A percentile compares a stretch with the other conserved stretches of the same genome.
phyloP scores from a whole-genome alignment of 2,797 vertebrate species.

The Phataginus tetradactyla region DNA sequence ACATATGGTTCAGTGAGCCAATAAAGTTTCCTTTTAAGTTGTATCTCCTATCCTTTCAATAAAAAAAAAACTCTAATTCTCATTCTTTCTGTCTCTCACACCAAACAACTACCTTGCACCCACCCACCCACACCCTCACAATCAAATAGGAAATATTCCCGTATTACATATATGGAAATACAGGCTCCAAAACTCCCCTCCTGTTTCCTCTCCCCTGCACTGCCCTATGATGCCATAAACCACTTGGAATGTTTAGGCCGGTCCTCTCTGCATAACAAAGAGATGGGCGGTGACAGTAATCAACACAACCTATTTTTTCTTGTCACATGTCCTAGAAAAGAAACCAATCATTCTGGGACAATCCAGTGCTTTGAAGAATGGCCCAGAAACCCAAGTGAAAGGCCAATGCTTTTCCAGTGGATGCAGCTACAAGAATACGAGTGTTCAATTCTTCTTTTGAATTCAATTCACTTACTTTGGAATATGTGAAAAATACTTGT shows the following conservation, averaged over 20 bases:
- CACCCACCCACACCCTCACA: background rate
- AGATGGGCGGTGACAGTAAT: background rate
- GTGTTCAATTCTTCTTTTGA: background rate
- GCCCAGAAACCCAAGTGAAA: background rate
- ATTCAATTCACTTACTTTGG: background rate
- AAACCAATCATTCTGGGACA: background rate
- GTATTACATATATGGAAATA: background rate
- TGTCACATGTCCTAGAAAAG: background rate
- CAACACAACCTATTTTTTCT: conserved; percentile 16
- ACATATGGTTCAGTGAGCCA: background rate
- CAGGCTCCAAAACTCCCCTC: background rate
- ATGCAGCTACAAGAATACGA: background rate
- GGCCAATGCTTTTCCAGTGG: background rate
- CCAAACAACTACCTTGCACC: background rate
- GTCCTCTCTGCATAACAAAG: background rate
- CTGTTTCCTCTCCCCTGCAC: background rate
- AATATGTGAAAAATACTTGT: background rate
- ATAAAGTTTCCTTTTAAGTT: background rate
- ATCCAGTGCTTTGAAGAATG: background rate
- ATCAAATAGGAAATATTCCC: background rate
- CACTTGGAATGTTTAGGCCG: background rate
- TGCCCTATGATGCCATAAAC: background rate
- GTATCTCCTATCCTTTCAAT: background rate
- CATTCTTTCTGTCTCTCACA: background rate
- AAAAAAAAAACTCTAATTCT: background rate